A percentile compares a stretch with the other conserved stretches of the same genome.
Evolutionary conservation across 2,797 vertebrate species (phyloP).

Genomic region (Dendrocincla tyrannina): DNA sequence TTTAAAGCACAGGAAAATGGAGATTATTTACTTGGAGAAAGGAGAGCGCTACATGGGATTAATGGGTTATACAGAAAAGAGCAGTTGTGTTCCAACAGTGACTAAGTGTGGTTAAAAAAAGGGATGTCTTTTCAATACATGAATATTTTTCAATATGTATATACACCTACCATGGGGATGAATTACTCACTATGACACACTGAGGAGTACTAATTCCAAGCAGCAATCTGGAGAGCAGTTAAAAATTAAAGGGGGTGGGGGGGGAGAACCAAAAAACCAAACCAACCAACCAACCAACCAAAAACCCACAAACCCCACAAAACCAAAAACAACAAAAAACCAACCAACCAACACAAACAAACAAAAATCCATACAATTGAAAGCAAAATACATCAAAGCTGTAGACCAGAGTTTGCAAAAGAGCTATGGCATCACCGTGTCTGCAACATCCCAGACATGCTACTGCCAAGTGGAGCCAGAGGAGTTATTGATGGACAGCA

Average conservation of each 20-base stretch:
- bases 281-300: no score
- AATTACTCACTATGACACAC: not conserved
- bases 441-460: not conserved
- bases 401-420: not conserved
- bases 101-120: not conserved
- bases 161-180: not conserved
- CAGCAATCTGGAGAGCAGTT: not conserved
- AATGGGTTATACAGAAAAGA: not conserved
- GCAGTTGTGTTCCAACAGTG: not conserved
- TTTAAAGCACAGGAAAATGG: not conserved
- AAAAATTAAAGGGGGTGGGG: not conserved
- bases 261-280: no score
- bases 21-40: not conserved
- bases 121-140: not conserved
- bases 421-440: fast-evolving
- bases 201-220: not conserved
- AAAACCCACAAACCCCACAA: no score
- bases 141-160: not conserved
- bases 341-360: not conserved
- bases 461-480: not conserved
- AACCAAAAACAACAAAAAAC: no score
- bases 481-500: not conserved
- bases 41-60: not conserved
- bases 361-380: not conserved
- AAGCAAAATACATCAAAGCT: not conserved